Percentiles rank a stretch among this genome's conserved stretches.
Conservation (phyloP, 2,888 invertebrate genomes). For the Xanthorhoe designata region DNA sequence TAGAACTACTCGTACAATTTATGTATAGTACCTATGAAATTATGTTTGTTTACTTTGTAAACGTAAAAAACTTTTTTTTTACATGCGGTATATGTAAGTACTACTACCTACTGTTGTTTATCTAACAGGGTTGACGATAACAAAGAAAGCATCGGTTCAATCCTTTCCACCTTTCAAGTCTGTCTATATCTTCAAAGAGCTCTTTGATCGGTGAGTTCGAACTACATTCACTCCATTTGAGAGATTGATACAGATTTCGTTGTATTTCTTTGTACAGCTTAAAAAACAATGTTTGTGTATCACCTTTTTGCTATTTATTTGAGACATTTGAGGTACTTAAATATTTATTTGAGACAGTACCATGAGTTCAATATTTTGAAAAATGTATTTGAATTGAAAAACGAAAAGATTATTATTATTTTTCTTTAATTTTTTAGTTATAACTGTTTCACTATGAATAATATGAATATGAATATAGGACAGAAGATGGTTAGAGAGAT, state of each 20-base stretch:
- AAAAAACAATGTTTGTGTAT: not conserved
- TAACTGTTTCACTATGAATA: too few species aligned
- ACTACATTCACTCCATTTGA: conserved; percentile 10
- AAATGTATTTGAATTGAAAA: too few species aligned
- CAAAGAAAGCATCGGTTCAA: conserved; percentile 2
- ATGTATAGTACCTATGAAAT: too few species aligned
- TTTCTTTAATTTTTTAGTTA: too few species aligned
- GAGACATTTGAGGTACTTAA: not conserved
- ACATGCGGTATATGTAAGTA: too few species aligned
- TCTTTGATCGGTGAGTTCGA: conserved; percentile 9
- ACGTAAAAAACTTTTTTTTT: too few species aligned
- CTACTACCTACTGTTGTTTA: not conserved
- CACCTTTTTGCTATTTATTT: not conserved
- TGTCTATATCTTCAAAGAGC: conserved; percentile 18
- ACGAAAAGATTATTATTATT: too few species aligned
- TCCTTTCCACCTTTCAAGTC: not conserved
- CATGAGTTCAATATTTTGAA: too few species aligned
- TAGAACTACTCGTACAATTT: too few species aligned
- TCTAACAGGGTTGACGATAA: conserved; percentile 2
- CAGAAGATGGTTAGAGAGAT: too few species aligned
- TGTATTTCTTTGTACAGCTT: conserved; percentile 12
- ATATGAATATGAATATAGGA: too few species aligned
- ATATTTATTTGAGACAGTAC: not conserved
- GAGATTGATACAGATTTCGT: conserved; percentile 16
- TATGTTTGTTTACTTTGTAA: too few species aligned